Base-by-base conservation (phyloP, 2,888 invertebrate species). In the Hirtodrosophila alboralis region DNA sequence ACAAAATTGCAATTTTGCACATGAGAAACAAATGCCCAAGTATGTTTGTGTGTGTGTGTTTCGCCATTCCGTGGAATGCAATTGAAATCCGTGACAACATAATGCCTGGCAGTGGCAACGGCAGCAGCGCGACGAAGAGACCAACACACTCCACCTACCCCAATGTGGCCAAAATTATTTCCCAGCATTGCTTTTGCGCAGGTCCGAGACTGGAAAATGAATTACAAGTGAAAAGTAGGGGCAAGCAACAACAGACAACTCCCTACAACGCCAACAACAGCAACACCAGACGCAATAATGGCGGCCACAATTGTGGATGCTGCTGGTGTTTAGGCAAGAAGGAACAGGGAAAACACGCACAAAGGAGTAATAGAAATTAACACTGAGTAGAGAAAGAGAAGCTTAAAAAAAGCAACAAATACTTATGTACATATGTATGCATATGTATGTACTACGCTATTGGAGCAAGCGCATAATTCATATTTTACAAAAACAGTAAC, bases 1-100 rank as follows among this genome's bases (percentile, higher is more conserved):
- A 74, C 64, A 54, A 81, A 84, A 84, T 65, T 81, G 81, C 81
- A 81, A 81, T 76, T 71, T 67, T 65, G 81, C 84, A 81, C 72
- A 81, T 78, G 75, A 61, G 54, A 83, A 79, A 54, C 71, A 71
- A 71, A 68, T 65, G 62, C 38, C 6, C 13, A 14, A 45, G n/a
- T 44, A 28, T 48, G 13, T 34, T 16, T 56, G 21, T 54, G 16
- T 45, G 23, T 58, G 43, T 60, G 36, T 48, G 33, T 57, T 49
- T 26, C 31, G 54, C 40, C 54, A 56, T 83, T 81, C 68, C 68
- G 60, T 69, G 76, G 79, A 81, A 84, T 81, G 81, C 81, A 81
- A 84, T 79, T 64, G 79, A 81, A 79, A 66, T 74, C 84, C 73
- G 59, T 71, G 78, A 76, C 81, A 81, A 71, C 73, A 78, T 67